Percentiles rank a stretch among this genome's conserved stretches.
Evolutionary conservation across 2,113 vertebrate species (phyloP).

Genomic region (Rousettus leschenaultii): DNA sequence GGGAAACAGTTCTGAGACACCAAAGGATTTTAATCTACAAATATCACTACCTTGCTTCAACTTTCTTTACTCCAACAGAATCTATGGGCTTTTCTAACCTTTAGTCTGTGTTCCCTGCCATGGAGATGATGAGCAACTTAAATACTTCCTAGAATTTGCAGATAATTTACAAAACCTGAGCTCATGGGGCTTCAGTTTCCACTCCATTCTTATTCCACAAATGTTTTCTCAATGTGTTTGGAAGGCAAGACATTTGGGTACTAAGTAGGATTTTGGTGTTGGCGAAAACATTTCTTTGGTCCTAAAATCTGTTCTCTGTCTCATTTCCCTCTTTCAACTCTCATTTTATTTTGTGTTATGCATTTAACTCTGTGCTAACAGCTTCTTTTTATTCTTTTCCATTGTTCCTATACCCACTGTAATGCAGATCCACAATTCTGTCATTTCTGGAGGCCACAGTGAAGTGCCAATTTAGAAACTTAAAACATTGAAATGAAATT

Average conservation of each 20-base stretch:
- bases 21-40: neutral
- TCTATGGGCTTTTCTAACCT: neutral
- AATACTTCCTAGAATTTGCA: neutral
- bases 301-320: neutral
- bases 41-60: neutral
- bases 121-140: neutral
- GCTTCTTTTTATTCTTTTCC: neutral
- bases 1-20: neutral
- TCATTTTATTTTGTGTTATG: neutral
- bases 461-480: neutral
- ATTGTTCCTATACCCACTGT: neutral
- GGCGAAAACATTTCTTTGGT: neutral
- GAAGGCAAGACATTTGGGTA: neutral
- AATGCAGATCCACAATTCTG: neutral
- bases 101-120: neutral
- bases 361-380: neutral
- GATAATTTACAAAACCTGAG: neutral
- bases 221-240: neutral
- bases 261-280: constrained; percentile 3
- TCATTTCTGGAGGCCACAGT: neutral
- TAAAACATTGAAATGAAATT: neutral
- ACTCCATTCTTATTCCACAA: neutral
- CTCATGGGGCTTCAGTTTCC: neutral
- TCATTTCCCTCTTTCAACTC: neutral
- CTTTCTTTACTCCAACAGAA: neutral